Evolutionary conservation across 2,113 vertebrate genomes (phyloP), one percentile per base, ranked within the genome.

Genomic region (Protomyctophum bolini): DNA sequence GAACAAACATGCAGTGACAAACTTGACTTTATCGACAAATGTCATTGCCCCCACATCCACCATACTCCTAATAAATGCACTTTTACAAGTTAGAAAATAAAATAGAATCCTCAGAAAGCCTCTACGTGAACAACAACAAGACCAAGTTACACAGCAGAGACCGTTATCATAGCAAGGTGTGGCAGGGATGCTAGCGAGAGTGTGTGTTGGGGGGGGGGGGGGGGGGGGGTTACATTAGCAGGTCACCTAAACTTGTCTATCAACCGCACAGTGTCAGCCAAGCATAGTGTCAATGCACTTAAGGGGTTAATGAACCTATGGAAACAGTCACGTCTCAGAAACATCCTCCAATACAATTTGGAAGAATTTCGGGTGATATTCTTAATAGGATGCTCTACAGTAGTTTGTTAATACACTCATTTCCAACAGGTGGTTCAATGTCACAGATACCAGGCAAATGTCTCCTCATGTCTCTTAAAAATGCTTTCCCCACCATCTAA

Each of bases 91-190:
- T 61, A 76, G 21, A 21, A 77, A 79, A 77, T 62, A 83, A 72
- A 77, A 93, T 21, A 21, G 21, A 89, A 87, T 83, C 85, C 85
- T 88, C 88, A 88, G 87, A 82, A 72, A 87, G 86, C 83, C 81
- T 91, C 90, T 93, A 93, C 85, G 83, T 90, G 88, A 93, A 93
- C 91, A 92, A 82, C 88, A 90, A 92, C 91, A 92, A 92, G 88
- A 92, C 91, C 90, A 83, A 91, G 76, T 93, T 41, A 93, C 90
- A 93, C 90, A 90, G 88, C 88, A 92, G 89, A 92, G 90, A 93
- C 87, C 57, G 87, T 88, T 90, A 90, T 91, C 87, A 88, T 93
- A 93, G 89, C 86, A 84, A 88, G 76, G 81, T 88, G 83, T 78
- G 86, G 88, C 82, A 73, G 83, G 90, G 82, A 61, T 80, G 87